Evolutionary conservation across 1,140 invertebrate genomes (phyloP).

Genomic region (Macrobrachium rosenbergii): DNA sequence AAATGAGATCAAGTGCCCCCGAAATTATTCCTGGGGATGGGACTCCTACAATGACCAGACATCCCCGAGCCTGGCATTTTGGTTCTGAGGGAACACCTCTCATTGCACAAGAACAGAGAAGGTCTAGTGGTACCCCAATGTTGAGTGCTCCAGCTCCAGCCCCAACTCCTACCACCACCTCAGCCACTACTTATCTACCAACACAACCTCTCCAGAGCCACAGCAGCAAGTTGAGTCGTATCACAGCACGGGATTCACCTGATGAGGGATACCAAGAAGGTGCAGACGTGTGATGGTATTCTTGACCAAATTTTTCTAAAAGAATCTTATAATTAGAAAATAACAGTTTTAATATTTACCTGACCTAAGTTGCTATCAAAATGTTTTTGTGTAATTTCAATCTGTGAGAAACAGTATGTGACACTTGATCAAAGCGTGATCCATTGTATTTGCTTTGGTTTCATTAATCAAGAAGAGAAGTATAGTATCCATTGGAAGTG

Average conservation of each 20-base stretch:
- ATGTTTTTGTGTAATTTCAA: no score
- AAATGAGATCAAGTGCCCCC: constrained; percentile 45
- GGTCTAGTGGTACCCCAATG: neutral
- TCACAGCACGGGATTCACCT: constrained; percentile 83
- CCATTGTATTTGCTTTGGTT: no score
- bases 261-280: constrained; percentile 93
- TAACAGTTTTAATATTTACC: neutral
- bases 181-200: constrained; percentile 48
- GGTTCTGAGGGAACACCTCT: constrained; percentile 37
- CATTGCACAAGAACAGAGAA: constrained; percentile 1
- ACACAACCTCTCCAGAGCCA: constrained; percentile 61
- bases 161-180: constrained; percentile 23
- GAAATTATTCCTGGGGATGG: constrained; percentile 57
- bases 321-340: neutral
- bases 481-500: neutral
- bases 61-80: constrained; percentile 43
- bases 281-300: constrained; percentile 81
- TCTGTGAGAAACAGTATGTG: no score
- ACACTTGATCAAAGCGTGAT: no score
- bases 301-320: neutral
- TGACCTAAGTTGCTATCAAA: no score
- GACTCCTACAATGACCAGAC: constrained; percentile 42
- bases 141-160: neutral
- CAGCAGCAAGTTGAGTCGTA: constrained; percentile 58
- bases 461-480: neutral